Evolutionary conservation across 2,113 vertebrate species (phyloP).

Genomic region (Coreoperca whiteheadi): DNA sequence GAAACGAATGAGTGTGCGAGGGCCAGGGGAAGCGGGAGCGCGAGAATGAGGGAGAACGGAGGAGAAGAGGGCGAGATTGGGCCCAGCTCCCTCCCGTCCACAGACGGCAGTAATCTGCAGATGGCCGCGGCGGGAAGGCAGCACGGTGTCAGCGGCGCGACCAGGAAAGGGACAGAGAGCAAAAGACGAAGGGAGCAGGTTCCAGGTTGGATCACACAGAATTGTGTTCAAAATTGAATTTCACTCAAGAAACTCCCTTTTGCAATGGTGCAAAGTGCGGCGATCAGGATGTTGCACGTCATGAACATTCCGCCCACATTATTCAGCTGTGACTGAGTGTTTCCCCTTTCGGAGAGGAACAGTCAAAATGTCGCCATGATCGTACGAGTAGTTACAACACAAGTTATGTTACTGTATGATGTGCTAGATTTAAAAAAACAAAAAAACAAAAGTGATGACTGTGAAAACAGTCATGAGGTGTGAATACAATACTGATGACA

Average conservation of each 20-base stretch:
- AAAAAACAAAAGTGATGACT: no score
- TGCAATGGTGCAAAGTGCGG: background rate
- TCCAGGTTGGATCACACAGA: background rate
- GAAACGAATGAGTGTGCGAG: constrained; percentile 15
- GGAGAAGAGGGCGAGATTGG: constrained; percentile 9
- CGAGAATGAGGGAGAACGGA: background rate
- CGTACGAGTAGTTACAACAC: no score
- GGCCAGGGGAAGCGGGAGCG: background rate
- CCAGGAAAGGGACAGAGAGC: background rate
- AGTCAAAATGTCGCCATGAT: no score
- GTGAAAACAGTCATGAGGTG: no score
- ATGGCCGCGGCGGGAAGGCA: constrained; percentile 33
- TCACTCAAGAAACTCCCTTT: background rate
- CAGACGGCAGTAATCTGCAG: constrained; percentile 51
- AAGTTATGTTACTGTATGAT: no score
- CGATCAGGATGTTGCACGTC: background rate
- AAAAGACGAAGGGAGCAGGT: background rate
- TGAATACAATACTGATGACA: no score
- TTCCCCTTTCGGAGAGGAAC: no score
- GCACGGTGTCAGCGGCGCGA: constrained; percentile 5
- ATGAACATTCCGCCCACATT: background rate
- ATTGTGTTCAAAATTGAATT: background rate
- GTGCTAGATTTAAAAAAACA: no score
- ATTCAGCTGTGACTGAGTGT: background rate
- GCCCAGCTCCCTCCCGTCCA: constrained; percentile 23